These are phyloP conservation scores for Cyrtonyx montezumae DNA, from an alignment of 2,113 vertebrate genomes.

Conservation along the genomic window DNA sequence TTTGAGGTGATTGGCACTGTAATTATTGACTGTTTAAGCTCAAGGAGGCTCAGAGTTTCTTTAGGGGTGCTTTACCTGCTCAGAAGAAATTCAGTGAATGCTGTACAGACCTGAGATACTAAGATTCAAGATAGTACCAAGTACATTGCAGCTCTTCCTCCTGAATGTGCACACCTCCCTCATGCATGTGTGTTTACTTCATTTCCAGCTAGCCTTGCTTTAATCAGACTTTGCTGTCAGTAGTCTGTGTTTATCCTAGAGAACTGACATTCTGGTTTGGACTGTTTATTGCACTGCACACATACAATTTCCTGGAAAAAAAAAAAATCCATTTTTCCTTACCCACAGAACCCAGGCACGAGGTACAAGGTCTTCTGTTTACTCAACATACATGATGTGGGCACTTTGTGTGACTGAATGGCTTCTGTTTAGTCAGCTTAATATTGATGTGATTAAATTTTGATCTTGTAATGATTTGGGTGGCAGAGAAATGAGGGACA, in stretches of 20 bases:
- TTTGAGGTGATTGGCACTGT: not conserved
- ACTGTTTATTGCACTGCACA: not conserved
- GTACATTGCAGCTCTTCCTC: not conserved
- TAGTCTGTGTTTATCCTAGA: not conserved
- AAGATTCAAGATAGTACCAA: not conserved
- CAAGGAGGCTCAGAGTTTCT: not conserved
- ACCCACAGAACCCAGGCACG: not conserved
- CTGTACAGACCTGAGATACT: not conserved
- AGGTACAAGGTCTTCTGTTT: conserved; percentile 31
- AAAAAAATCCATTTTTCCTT: not conserved
- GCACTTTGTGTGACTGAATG: not conserved
- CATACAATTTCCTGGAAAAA: not conserved
- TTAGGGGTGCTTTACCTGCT: not conserved
- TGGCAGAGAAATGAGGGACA: not conserved
- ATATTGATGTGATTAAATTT: conserved; percentile 20
- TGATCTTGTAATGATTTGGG: conserved; percentile 7
- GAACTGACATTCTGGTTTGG: not conserved
- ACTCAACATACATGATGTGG: conserved; percentile 65
- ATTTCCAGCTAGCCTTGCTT: not conserved
- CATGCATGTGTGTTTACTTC: not conserved
- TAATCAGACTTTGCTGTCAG: not conserved
- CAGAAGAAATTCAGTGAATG: accelerated
- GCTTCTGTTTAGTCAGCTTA: not conserved
- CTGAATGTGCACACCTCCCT: not conserved
- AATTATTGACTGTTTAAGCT: too few species aligned